Base-by-base conservation (phyloP, 2,888 invertebrate genomes). In the Cerastoderma edule region DNA sequence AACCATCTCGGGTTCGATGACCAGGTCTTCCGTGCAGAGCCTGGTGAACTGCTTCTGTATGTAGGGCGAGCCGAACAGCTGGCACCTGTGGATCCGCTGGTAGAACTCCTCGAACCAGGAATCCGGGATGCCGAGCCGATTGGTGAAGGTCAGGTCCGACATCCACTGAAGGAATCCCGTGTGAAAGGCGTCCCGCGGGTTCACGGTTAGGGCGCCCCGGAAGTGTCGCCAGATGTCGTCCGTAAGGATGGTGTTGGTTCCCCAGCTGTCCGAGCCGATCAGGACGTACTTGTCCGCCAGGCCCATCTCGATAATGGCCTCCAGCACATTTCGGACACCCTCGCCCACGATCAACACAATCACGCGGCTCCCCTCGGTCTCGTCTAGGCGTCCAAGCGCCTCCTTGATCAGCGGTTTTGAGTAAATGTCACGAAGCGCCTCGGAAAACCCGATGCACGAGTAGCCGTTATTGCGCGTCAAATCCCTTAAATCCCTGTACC, bases 61-160 rank as follows among this genome's bases (percentile, higher is more conserved):
- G 0, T 78, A 73, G 28, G 72, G 64, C 4, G 85, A 79, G 48
- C 75, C 69, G 5, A 53, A 22, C 27, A 89, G 66, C 2, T 74
- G 75, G 65, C 90, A 90, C 33, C 83, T 53, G 67, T 85, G 85
- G 13, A 89, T 82, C 2, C 83, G 83, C 79, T 93, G 92, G 85
- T 91, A 93, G 70, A 91, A 93, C 70, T 93, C 93, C 16, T 92
- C 92, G 73, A 92, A 93, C 93, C 93, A 93, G 13, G 87, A 88
- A 54, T 87, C 83, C 3, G 93, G 93, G 54, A 93, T 90, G 0
- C 85, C 85, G 67, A 90, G 74, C 22, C 83, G 80, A 8, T 84
- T 80, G 30, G 53, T 57, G 48, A 81, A 81, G 0, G 33, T 75
- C 39, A 92, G 70, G 4, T 75, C 80, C 3, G 80, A 78, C 30